Evolutionary conservation across 2,113 vertebrate genomes (phyloP), one percentile per base, ranked within the genome.

Genomic region (Mastomys coucha): DNA sequence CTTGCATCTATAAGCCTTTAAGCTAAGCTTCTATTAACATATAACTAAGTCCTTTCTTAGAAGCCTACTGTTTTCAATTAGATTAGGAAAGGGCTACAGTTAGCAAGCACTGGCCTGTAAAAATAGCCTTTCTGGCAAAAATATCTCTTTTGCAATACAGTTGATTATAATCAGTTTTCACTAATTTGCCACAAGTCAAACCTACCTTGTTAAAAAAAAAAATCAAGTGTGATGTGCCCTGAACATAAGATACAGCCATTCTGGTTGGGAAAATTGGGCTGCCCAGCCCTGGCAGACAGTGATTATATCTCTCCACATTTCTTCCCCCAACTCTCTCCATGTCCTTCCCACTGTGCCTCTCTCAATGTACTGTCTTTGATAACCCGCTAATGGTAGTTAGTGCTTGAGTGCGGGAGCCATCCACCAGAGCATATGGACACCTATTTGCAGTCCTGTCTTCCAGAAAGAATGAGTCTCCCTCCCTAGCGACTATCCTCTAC

Each of bases 91-190:
- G 33, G 69, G 51, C 49, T 73, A 85, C 3, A 60, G 39, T 85
- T 94, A 72, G 78, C 76, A 42, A 95, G 56, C 24, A 36, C 16
- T n/a, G 49, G 88, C 49, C 69, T 80, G 16, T 90, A 88, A 89
- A 80, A 94, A 89, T 36, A 80, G 49, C 36, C 91, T 88, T 49
- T 85, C 42, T 89, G 88, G 60, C 73, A 93, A 93, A 97, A 93
- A 96, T 82, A 82, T 45, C 8, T 89, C 22, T 33, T 10, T 93
- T 91, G 65, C 67, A n/a, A 73, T 65, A 51, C 5, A 69, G 65
- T 95, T 86, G 63, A 92, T 88, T 63, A 72, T 86, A 91, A 93
- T 72, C 4, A 33, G 3, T 88, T 95, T 92, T 88, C 45, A 89
- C 51, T 7, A 72, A 86, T 77, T 86, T 81, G 28, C 31, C 31